These are phyloP conservation scores for Hydrozoanthus gracilis DNA, from an alignment of 92 coral and sea anemone genomes.

Conservation along the genomic window DNA sequence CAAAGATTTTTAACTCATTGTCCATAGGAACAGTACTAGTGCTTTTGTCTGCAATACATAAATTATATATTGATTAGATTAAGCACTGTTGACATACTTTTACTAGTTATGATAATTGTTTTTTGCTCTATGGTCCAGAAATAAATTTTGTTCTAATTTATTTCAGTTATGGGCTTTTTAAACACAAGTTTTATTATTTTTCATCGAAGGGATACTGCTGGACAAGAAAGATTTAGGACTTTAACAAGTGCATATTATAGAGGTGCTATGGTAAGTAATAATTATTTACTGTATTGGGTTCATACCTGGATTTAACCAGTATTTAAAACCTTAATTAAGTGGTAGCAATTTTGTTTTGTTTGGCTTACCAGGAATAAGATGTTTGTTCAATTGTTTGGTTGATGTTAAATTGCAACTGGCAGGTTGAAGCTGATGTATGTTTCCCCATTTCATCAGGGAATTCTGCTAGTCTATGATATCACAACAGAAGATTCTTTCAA, in stretches of 20 bases:
- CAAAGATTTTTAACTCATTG: too few species aligned
- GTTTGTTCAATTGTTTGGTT: too few species aligned
- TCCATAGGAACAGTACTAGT: neutral
- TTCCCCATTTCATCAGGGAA: conserved; percentile 72
- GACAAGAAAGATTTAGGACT: conserved; percentile 95
- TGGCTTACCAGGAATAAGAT: too few species aligned
- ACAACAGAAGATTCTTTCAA: conserved; percentile 95
- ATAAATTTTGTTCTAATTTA: too few species aligned
- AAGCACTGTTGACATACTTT: too few species aligned
- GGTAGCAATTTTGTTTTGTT: neutral
- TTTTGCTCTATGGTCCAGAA: too few species aligned
- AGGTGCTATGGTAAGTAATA: conserved; percentile 92
- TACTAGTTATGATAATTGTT: too few species aligned
- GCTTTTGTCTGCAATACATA: too few species aligned
- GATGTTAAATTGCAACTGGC: neutral
- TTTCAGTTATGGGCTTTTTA: too few species aligned
- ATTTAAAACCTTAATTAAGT: neutral
- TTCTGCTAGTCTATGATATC: conserved; percentile 89
- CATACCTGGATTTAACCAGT: too few species aligned
- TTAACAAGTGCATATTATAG: conserved; percentile 98
- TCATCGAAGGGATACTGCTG: conserved; percentile 93
- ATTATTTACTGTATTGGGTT: too few species aligned
- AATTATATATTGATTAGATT: too few species aligned
- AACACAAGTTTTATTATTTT: neutral
- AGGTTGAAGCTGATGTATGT: neutral